These are phyloP conservation scores for Lethocerus indicus DNA, from an alignment of 1,140 invertebrate species.

Conservation along the genomic window DNA sequence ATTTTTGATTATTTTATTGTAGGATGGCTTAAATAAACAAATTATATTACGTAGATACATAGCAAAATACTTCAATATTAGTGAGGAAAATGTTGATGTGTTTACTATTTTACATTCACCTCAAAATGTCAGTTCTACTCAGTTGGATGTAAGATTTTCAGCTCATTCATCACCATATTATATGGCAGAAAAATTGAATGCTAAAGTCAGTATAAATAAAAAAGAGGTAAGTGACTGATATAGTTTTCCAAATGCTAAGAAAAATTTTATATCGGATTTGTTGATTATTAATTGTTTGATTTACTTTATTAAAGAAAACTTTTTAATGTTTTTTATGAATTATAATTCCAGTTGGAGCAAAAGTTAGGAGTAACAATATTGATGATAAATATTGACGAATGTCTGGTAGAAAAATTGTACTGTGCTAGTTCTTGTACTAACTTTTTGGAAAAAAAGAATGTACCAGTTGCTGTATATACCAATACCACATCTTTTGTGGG, in stretches of 20 bases:
- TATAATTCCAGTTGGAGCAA: slow-evolving; percentile 36
- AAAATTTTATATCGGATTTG: too few relatives aligned
- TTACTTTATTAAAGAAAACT: not conserved
- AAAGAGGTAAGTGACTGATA: slow-evolving; percentile 41
- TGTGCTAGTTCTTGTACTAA: slow-evolving; percentile 58
- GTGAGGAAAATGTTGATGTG: slow-evolving; percentile 70
- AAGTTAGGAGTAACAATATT: slow-evolving; percentile 52
- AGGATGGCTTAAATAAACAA: slow-evolving; percentile 48
- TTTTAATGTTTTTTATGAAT: not conserved
- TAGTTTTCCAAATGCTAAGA: too few relatives aligned
- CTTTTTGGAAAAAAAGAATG: slow-evolving; percentile 44
- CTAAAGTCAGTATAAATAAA: slow-evolving; percentile 47
- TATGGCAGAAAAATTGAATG: slow-evolving; percentile 66
- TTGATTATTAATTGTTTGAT: too few relatives aligned
- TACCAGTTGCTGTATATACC: slow-evolving; percentile 66
- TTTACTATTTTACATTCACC: slow-evolving; percentile 69
- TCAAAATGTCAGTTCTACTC: slow-evolving; percentile 34
- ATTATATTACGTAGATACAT: slow-evolving; percentile 49
- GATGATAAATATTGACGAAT: slow-evolving; percentile 79
- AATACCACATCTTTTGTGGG: slow-evolving; percentile 82
- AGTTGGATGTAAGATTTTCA: slow-evolving; percentile 71
- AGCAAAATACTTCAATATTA: slow-evolving; percentile 54
- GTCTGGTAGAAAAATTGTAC: slow-evolving; percentile 51
- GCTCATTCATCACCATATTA: slow-evolving; percentile 87
- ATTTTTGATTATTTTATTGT: slow-evolving; percentile 13